Evolutionary conservation across 2,113 vertebrate species (phyloP).

Genomic region (Antechinus stuartii): DNA sequence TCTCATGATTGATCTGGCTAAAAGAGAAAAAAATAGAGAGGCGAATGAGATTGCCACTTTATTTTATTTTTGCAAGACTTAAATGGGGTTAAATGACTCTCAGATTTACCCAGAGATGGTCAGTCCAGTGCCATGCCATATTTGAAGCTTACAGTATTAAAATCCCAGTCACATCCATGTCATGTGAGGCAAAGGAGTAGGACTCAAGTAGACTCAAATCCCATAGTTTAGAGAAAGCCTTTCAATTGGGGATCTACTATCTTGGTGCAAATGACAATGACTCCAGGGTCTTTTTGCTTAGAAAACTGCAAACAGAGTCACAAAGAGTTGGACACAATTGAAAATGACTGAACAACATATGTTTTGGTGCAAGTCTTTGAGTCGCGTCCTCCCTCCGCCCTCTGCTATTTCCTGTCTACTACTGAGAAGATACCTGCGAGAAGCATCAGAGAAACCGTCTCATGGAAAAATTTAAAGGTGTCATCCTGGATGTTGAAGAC

Average conservation of each 20-base stretch:
- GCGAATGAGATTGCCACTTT: too few species aligned
- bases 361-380: neutral
- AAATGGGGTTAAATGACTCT: too few species aligned
- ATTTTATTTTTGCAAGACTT: too few species aligned
- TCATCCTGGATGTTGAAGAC: neutral
- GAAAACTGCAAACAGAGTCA: too few species aligned
- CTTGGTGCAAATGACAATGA: neutral
- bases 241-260: neutral
- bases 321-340: neutral
- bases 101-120: too few species aligned
- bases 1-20: too few species aligned
- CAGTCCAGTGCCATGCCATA: neutral
- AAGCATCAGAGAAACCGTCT: conserved; percentile 23
- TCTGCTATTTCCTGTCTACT: neutral
- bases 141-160: neutral
- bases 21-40: too few species aligned
- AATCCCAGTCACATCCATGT: neutral
- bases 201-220: neutral
- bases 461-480: conserved; percentile 2
- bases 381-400: neutral
- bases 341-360: neutral
- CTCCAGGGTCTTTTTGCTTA: too few species aligned
- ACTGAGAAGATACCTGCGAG: neutral
- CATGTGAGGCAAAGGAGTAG: neutral
- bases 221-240: neutral